Evolutionary conservation across 2,888 invertebrate genomes (phyloP).

Genomic region (Pachycephus smyrnensis): DNA sequence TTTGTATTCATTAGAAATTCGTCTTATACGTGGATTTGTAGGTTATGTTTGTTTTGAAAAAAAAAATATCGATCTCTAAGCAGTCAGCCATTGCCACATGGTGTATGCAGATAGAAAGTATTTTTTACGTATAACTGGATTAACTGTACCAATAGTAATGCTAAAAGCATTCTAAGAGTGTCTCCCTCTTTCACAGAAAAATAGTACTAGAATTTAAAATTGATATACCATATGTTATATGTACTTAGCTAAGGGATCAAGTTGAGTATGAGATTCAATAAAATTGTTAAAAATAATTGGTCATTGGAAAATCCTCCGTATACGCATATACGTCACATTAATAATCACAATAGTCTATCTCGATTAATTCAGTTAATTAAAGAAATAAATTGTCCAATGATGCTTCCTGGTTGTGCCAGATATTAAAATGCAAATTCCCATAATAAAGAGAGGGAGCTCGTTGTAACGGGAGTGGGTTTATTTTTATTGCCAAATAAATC

Average conservation of each 20-base stretch:
- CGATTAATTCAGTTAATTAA: slow-evolving; percentile 42
- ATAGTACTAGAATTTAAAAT: background rate
- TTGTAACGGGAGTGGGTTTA: slow-evolving; percentile 15
- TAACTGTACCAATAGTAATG: too few relatives aligned
- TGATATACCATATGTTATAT: background rate
- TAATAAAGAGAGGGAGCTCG: background rate
- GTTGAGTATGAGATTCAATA: background rate
- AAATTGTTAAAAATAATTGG: background rate
- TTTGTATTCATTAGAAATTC: too few relatives aligned
- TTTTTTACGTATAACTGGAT: too few relatives aligned
- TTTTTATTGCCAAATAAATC: slow-evolving; percentile 38
- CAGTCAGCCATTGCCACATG: too few relatives aligned
- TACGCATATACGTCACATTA: background rate
- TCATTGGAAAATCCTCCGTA: background rate
- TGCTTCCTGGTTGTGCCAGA: slow-evolving; percentile 32
- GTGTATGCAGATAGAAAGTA: too few relatives aligned
- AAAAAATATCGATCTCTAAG: background rate
- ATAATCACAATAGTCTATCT: background rate
- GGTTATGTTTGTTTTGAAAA: background rate
- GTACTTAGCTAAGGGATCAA: background rate
- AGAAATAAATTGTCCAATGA: slow-evolving; percentile 37
- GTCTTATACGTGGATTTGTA: background rate
- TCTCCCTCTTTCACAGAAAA: background rate
- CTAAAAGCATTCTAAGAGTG: too few relatives aligned
- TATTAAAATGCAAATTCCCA: slow-evolving; percentile 40